phyloP scores from a whole-genome alignment of 2,888 invertebrate genomes.

The Rambutsinella grinnellia region DNA sequence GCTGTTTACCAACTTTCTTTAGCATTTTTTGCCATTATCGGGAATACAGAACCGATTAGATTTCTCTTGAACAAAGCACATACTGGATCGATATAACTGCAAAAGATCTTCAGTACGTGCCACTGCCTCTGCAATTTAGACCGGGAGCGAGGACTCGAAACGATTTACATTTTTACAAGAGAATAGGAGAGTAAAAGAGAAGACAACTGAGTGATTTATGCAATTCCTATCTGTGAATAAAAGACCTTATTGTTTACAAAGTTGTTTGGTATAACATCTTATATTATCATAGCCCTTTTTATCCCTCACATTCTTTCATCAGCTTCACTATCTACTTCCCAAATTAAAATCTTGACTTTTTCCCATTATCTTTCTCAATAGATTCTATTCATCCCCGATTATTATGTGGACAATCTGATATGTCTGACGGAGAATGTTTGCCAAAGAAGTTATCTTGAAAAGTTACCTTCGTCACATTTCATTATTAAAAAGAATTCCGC shows the following conservation, averaged over 20 bases:
- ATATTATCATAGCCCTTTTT: neutral
- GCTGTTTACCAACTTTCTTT: neutral
- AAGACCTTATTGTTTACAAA: conserved; percentile 31
- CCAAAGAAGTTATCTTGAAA: neutral
- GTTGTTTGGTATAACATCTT: neutral
- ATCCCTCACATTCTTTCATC: neutral
- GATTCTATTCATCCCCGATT: neutral
- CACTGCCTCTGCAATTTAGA: neutral
- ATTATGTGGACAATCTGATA: neutral
- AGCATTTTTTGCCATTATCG: too few relatives aligned
- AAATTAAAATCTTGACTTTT: conserved; percentile 30
- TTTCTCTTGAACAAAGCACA: too few relatives aligned
- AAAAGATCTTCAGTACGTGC: neutral
- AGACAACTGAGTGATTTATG: conserved; percentile 41
- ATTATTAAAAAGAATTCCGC: neutral
- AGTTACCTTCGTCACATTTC: neutral
- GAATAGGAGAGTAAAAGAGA: neutral
- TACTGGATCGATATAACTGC: too few relatives aligned
- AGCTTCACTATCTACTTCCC: conserved; percentile 14
- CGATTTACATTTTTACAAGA: neutral
- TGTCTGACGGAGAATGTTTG: neutral
- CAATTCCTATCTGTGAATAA: conserved; percentile 35
- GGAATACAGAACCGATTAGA: too few relatives aligned
- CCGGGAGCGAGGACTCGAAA: neutral
- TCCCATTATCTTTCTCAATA: conserved; percentile 22